Conservation (phyloP, 1,140 invertebrate species). For the Hestina assimilis region DNA sequence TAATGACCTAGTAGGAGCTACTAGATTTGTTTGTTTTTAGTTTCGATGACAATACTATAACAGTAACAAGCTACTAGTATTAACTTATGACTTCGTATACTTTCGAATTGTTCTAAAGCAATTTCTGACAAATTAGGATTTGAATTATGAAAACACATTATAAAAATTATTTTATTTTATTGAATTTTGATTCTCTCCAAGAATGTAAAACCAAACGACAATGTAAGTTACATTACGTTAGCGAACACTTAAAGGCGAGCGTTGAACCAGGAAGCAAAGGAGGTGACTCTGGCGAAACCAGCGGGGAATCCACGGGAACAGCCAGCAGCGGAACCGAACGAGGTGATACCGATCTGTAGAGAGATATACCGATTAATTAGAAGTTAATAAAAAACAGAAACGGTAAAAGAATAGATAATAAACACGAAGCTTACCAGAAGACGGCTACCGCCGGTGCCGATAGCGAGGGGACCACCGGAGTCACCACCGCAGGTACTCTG, state of each 20-base stretch:
- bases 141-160: too few relatives aligned
- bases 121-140: too few relatives aligned
- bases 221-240: not conserved
- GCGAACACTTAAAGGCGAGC: not conserved
- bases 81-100: not conserved
- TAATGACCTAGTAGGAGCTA: too few relatives aligned
- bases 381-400: too few relatives aligned
- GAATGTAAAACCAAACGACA: not conserved
- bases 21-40: too few relatives aligned
- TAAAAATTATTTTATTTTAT: not conserved
- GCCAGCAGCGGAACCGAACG: not conserved
- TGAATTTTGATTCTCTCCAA: not conserved
- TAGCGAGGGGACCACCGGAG: conserved; percentile 6
- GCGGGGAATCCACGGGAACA: not conserved
- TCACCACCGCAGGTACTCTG: conserved; percentile 9
- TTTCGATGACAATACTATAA: too few relatives aligned
- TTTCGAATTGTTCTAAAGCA: too few relatives aligned
- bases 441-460: not conserved
- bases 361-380: too few relatives aligned
- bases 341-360: conserved; percentile 5
- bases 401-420: too few relatives aligned
- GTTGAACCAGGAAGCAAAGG: not conserved
- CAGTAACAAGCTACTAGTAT: too few relatives aligned
- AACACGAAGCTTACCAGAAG: not conserved
- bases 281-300: conserved; percentile 4